phyloP scores from a whole-genome alignment of 1,140 invertebrate species.

The Papilio xuthus region DNA sequence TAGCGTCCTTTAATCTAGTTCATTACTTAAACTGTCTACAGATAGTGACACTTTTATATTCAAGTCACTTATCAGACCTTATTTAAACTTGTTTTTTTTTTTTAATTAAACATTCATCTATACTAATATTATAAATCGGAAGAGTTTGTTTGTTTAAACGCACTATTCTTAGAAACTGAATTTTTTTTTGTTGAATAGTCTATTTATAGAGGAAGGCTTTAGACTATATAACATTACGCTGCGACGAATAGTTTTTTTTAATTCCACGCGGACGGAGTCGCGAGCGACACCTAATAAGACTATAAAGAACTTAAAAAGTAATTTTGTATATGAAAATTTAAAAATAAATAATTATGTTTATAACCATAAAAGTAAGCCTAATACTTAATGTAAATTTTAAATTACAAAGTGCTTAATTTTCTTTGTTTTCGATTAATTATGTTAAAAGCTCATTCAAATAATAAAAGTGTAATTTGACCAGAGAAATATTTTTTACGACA shows the following conservation, averaged over 20 bases:
- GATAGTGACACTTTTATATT: slow-evolving; percentile 22
- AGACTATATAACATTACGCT: too few relatives aligned
- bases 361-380: background rate
- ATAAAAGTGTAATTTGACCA: background rate
- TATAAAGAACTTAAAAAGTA: background rate
- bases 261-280: too few relatives aligned
- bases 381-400: background rate
- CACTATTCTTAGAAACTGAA: too few relatives aligned
- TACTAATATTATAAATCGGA: too few relatives aligned
- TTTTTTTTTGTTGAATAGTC: too few relatives aligned
- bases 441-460: slow-evolving; percentile 10
- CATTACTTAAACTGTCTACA: slow-evolving; percentile 33
- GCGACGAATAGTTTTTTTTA: too few relatives aligned
- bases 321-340: too few relatives aligned
- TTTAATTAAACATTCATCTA: background rate
- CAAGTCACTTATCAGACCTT: slow-evolving; percentile 23
- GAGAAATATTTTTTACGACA: background rate
- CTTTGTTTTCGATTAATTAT: slow-evolving; percentile 18
- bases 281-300: too few relatives aligned
- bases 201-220: too few relatives aligned
- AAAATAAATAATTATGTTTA: too few relatives aligned
- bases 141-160: too few relatives aligned
- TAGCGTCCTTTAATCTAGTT: slow-evolving; percentile 35
- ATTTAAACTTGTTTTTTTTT: slow-evolving; percentile 1
- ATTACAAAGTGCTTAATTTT: background rate